Conservation (phyloP, 2,888 invertebrate genomes). For the Agriotes lineatus region DNA sequence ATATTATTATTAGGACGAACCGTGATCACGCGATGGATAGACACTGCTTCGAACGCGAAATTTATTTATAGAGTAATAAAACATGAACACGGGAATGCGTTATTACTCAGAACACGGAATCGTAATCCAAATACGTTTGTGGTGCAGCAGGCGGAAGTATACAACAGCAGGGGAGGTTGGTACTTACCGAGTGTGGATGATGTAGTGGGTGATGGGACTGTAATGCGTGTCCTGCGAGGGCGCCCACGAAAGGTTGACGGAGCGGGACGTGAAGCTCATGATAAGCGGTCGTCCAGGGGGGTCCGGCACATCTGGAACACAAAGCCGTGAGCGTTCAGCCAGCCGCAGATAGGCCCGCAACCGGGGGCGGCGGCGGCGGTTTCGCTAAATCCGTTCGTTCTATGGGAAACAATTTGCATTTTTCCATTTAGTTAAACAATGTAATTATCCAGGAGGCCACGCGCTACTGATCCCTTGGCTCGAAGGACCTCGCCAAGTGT, state of each 20-base stretch:
- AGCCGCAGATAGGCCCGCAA: slow-evolving; percentile 35
- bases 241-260: slow-evolving; percentile 82
- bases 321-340: slow-evolving; percentile 43
- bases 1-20: slow-evolving; percentile 22
- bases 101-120: slow-evolving; percentile 33
- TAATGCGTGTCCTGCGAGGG: slow-evolving; percentile 77
- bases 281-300: slow-evolving; percentile 79
- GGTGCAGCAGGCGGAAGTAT: slow-evolving; percentile 28
- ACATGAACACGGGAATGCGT: slow-evolving; percentile 30
- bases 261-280: slow-evolving; percentile 79
- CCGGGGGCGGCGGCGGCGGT: slow-evolving; percentile 35
- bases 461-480: slow-evolving; percentile 21
- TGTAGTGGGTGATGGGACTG: slow-evolving; percentile 78
- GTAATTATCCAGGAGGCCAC: slow-evolving; percentile 32
- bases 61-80: slow-evolving; percentile 30
- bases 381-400: slow-evolving; percentile 34
- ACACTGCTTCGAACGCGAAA: slow-evolving; percentile 23
- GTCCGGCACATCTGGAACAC: slow-evolving; percentile 75
- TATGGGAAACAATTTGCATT: slow-evolving; percentile 41
- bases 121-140: slow-evolving; percentile 31
- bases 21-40: slow-evolving; percentile 26
- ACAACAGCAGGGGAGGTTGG: slow-evolving; percentile 25
- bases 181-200: slow-evolving; percentile 80
- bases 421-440: slow-evolving; percentile 41
- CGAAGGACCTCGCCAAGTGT: slow-evolving; percentile 18